Conservation (phyloP, 2,113 vertebrate genomes). For the Microcebus tavaratra region DNA sequence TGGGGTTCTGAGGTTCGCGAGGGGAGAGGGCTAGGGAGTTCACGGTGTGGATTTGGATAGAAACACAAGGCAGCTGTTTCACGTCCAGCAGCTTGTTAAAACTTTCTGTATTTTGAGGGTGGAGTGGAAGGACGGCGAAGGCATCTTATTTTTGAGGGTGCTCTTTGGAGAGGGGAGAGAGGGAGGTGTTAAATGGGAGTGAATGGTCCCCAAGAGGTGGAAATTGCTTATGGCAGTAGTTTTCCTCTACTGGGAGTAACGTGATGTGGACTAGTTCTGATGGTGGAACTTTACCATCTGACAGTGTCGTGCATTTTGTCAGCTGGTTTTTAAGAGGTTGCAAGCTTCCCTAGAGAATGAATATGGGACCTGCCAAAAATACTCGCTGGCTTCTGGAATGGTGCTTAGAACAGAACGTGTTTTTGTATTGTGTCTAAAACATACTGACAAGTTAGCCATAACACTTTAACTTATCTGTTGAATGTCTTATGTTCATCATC, state of each 20-base stretch:
- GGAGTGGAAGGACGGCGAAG: not conserved
- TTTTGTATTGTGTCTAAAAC: not conserved
- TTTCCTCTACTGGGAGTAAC: not conserved
- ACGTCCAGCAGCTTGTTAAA: accelerated
- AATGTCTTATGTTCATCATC: not conserved
- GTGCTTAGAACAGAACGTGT: not conserved
- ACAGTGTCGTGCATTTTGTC: constrained; percentile 36
- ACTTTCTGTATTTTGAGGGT: not conserved
- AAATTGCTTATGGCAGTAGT: not conserved
- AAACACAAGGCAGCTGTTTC: not conserved
- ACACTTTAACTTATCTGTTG: not conserved
- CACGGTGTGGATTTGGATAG: not conserved
- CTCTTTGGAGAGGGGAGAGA: not conserved
- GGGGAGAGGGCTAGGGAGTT: not conserved
- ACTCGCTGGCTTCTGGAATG: not conserved
- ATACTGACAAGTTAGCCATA: not conserved
- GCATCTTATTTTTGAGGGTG: not conserved
- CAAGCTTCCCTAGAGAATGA: not conserved
- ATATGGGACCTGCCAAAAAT: not conserved
- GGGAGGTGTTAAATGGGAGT: not conserved
- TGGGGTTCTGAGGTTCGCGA: not conserved
- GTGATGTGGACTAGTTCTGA: not conserved
- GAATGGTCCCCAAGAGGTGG: not conserved
- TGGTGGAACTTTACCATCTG: constrained; percentile 19
- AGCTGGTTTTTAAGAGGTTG: not conserved